Percentiles rank a stretch among this genome's conserved stretches.
Evolutionary conservation across 2,888 invertebrate genomes (phyloP).

Genomic region (Metopia argyrocephala): DNA sequence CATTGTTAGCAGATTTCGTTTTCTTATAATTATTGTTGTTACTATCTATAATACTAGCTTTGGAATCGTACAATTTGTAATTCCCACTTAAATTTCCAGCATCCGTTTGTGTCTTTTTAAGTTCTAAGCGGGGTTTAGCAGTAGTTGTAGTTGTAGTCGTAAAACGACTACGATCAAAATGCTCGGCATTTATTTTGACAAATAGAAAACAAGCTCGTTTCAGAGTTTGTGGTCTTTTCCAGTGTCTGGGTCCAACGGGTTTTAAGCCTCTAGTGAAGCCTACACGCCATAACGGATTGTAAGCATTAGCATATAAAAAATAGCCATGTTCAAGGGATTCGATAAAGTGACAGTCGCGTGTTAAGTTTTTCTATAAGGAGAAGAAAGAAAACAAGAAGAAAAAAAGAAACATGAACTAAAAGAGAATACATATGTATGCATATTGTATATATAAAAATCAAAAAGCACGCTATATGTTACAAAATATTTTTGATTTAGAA

Average conservation of each 20-base stretch:
- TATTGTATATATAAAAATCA: no score
- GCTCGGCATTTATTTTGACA: slow-evolving; percentile 69
- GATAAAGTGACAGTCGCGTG: slow-evolving; percentile 74
- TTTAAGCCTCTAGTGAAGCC: slow-evolving; percentile 73
- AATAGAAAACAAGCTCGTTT: slow-evolving; percentile 72
- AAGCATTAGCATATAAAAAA: slow-evolving; percentile 71
- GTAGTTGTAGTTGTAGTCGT: slow-evolving; percentile 57
- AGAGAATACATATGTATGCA: background rate
- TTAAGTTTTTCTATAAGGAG: slow-evolving; percentile 72
- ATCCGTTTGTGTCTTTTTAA: slow-evolving; percentile 13
- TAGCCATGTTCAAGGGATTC: slow-evolving; percentile 74
- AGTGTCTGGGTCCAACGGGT: slow-evolving; percentile 72
- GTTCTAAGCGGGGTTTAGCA: background rate
- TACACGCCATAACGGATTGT: slow-evolving; percentile 71
- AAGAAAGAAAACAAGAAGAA: slow-evolving; percentile 8
- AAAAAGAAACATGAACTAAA: slow-evolving; percentile 8
- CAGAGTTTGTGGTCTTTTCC: slow-evolving; percentile 66
- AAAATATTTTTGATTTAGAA: no score
- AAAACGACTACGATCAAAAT: slow-evolving; percentile 65
- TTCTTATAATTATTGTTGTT: slow-evolving; percentile 56
- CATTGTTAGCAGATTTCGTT: slow-evolving; percentile 40
- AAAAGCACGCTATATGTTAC: no score
- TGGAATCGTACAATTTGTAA: slow-evolving; percentile 54
- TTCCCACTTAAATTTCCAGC: slow-evolving; percentile 39
- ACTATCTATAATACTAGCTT: slow-evolving; percentile 67